Percentiles rank a stretch among this genome's conserved stretches.
phyloP scores from a whole-genome alignment of 1,140 invertebrate species.

The Phenacoccus solenopsis region DNA sequence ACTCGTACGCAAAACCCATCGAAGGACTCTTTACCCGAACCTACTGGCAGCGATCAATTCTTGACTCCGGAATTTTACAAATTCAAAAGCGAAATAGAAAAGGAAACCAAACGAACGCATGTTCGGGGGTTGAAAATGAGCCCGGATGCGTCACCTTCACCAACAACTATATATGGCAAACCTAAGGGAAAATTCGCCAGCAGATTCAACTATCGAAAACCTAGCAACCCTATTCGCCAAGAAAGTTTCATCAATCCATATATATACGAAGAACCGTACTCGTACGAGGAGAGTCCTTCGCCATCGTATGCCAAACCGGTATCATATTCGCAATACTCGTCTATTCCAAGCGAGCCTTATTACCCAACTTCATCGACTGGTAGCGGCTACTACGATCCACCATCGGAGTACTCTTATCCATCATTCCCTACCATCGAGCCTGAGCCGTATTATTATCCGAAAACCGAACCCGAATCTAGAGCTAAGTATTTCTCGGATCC shows the following conservation, averaged over 20 bases:
- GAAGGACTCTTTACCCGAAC: not conserved
- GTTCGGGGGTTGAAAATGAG: conserved; percentile 4
- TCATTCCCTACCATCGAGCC: not conserved
- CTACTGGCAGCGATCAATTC: not conserved
- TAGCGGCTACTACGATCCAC: not conserved
- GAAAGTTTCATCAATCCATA: not conserved
- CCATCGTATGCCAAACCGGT: not conserved
- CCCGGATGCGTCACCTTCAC: not conserved
- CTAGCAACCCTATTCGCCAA: not conserved
- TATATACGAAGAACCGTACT: not conserved
- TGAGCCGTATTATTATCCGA: not conserved
- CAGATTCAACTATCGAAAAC: not conserved
- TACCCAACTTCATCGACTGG: not conserved
- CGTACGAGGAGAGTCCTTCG: not conserved
- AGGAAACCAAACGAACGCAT: not conserved
- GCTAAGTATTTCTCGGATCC: not conserved
- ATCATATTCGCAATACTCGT: not conserved
- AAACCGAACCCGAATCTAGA: not conserved
- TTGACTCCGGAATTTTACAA: not conserved
- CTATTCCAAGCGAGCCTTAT: not conserved
- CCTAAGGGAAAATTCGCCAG: not conserved
- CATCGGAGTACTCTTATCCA: not conserved
- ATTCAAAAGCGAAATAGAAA: conserved; percentile 5
- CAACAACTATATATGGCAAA: not conserved
- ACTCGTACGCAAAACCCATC: not conserved